These are phyloP conservation scores for Nerophis ophidion DNA, from an alignment of 2,113 vertebrate genomes.

Conservation along the genomic window DNA sequence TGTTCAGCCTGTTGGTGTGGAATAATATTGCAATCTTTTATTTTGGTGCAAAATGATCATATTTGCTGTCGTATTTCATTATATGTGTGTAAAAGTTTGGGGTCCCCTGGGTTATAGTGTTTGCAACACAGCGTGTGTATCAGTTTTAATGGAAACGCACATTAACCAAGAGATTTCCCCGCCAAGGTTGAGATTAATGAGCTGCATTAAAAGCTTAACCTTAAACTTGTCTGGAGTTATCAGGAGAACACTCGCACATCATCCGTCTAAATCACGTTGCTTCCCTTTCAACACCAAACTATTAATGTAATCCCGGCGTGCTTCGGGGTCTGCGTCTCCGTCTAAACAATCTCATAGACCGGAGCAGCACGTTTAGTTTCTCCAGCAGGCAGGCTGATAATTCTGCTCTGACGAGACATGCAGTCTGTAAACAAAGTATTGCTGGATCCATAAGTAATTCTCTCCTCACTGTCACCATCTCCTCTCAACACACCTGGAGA, in stretches of 20 bases:
- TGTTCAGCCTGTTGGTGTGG: too few species aligned
- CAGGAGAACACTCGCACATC: not conserved
- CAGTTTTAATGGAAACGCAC: not conserved
- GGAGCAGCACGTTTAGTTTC: not conserved
- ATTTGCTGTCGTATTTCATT: too few species aligned
- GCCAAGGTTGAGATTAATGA: constrained; percentile 10
- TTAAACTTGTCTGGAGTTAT: constrained; percentile 1
- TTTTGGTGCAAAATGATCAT: too few species aligned
- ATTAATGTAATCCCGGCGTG: not conserved
- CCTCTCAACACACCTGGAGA: constrained; percentile 28
- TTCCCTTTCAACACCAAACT: constrained; percentile 3
- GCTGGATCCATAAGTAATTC: constrained; percentile 37
- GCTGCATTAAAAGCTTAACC: constrained; percentile 8
- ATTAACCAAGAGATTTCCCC: constrained; percentile 5
- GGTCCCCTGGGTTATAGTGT: not conserved
- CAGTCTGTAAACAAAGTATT: constrained; percentile 26
- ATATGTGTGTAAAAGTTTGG: too few species aligned
- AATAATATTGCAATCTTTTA: too few species aligned
- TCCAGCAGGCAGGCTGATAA: too few species aligned
- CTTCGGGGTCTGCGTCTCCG: not conserved
- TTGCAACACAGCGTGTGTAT: constrained; percentile 3
- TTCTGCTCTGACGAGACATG: not conserved
- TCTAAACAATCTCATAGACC: not conserved
- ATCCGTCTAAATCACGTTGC: constrained; percentile 3
- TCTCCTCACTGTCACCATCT: constrained; percentile 34